Base-by-base conservation (phyloP, 2,113 vertebrate species). In the Lampris incognitus region DNA sequence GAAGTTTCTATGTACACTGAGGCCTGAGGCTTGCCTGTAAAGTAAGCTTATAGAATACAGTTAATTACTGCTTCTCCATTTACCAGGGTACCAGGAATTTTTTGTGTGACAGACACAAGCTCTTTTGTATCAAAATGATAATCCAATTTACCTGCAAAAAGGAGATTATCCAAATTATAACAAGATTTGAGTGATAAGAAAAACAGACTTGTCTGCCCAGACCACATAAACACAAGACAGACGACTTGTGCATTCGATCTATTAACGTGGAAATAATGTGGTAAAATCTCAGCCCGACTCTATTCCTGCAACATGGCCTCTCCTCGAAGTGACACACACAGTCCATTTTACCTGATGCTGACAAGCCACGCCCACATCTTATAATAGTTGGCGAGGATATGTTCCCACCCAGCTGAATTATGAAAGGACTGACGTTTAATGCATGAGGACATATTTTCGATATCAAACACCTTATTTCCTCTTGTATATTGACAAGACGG, bases 181-280 rank as follows among this genome's bases (percentile, higher is more conserved):
- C 89, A 3, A 72, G 74, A 92, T 94, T 93, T 90, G 49, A 62
- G 56, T 10, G 57, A 79, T 67, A 24, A 36, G 39, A 6, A 78
- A 66, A 84, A 41, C 72, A 11, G 10, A 88, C 91, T 91, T 87
- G 89, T 79, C 83, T 72, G 61, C 70, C 48, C 65, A 69, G 74
- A 66, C 84, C 79, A 79, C 66, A 63, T 68, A 63, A 81, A 89
- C 88, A 90, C 89, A 87, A 75, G 85, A 85, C 89, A 48, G 51
- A 69, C 64, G 41, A 78, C 87, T 42, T 87, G 88, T 93, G 89
- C 66, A 93, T 92, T 79, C 82, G 90, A 88, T 93, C 81, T 85
- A 65, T 50, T 72, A 60, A 83, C 76, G 71, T 49, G 40, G 72
- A 52, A 82, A 67, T 60, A 79, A 78, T 5, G 57, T 80, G 8